phyloP scores from a whole-genome alignment of 2,113 vertebrate genomes.

The Heptranchias perlo region DNA sequence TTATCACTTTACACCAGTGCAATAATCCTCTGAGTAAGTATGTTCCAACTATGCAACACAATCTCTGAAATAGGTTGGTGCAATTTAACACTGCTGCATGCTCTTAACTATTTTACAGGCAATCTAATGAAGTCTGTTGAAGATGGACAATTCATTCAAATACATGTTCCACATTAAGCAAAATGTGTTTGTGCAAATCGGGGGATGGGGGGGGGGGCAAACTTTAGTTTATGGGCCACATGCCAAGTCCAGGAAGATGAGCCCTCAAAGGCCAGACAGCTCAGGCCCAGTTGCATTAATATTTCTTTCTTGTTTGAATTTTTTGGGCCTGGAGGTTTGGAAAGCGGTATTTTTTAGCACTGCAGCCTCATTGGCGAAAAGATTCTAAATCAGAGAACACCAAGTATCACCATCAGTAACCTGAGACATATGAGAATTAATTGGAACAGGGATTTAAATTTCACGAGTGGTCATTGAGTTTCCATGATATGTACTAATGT shows the following conservation, averaged over 20 bases:
- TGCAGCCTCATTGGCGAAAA: not conserved
- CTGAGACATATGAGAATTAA: not conserved
- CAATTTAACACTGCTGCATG: not conserved
- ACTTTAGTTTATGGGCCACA: not conserved
- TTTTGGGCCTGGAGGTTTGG: not conserved
- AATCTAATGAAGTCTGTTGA: not conserved
- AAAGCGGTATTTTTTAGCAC: not conserved
- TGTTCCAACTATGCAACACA: not conserved
- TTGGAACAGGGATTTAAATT: not conserved
- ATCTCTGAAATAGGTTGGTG: not conserved
- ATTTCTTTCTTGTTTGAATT: not conserved
- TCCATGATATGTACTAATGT: not conserved
- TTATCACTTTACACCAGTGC: not conserved
- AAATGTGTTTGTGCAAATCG: not conserved
- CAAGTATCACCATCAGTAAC: not conserved
- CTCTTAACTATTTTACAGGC: not conserved
- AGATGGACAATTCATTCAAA: not conserved
- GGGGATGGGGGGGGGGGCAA: not conserved
- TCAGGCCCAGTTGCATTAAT: not conserved
- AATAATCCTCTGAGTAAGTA: conserved; percentile 13
- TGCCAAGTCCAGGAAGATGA: not conserved
- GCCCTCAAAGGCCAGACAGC: not conserved
- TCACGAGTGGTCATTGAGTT: not conserved
- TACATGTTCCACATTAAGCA: not conserved
- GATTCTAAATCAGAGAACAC: not conserved